Evolutionary conservation across 2,888 invertebrate species (phyloP).

Genomic region (Nephrotoma appendiculata): DNA sequence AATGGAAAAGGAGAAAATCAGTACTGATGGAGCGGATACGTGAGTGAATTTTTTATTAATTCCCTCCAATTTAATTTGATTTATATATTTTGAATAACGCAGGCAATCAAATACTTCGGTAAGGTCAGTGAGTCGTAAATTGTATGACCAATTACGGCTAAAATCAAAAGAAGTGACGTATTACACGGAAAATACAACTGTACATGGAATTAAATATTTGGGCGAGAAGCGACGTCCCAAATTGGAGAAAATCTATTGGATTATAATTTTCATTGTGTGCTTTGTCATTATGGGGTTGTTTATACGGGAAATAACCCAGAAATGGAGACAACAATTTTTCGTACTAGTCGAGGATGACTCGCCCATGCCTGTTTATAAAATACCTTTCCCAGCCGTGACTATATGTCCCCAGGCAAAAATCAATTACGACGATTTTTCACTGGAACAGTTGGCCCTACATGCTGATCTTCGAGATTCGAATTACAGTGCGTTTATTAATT

Average conservation of each 20-base stretch:
- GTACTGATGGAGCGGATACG: not conserved
- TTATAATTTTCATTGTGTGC: not conserved
- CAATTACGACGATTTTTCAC: not conserved
- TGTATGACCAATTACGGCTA: not conserved
- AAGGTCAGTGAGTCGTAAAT: not conserved
- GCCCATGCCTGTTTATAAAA: not conserved
- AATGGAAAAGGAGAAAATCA: not conserved
- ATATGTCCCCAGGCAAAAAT: not conserved
- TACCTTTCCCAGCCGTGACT: not conserved
- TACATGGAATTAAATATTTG: constrained; percentile 1
- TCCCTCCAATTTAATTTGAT: not conserved
- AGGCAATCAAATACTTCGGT: not conserved
- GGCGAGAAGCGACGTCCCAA: not conserved
- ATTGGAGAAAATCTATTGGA: not conserved
- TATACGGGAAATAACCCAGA: not conserved
- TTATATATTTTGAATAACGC: not conserved
- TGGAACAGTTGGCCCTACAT: not conserved
- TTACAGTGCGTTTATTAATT: not conserved
- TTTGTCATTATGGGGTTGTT: not conserved
- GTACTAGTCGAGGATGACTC: not conserved
- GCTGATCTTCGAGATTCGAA: not conserved
- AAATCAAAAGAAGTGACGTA: not conserved
- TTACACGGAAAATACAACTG: not conserved
- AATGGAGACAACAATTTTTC: not conserved
- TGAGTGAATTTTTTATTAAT: not conserved